Base-by-base conservation (phyloP, 2,113 vertebrate species). In the Marmota flaviventris region DNA sequence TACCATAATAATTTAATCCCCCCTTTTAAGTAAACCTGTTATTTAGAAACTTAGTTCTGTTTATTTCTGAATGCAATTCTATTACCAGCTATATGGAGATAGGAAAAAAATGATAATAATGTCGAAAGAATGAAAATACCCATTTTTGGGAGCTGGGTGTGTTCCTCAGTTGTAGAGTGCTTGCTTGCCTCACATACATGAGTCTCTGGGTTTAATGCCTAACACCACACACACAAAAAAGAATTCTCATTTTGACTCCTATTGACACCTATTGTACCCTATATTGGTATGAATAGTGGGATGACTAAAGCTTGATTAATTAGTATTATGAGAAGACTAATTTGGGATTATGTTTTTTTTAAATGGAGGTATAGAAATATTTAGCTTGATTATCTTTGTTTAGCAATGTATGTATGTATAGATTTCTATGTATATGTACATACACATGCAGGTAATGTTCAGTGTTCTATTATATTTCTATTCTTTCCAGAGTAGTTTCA, bases 1-100 rank as follows among this genome's bases (percentile, higher is more conserved):
- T 77, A 48, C 78, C 39, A 48, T 77, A 61, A 85, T 48, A 79
- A 92, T 77, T 92, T 69, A 73, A 34, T 82, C 61, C 12, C 5
- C 42, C 25, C 42, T 37, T 77, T 85, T 91, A 72, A 85, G 61
- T 27, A 67, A 88, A 81, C 18, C 6, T 34, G 9, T 85, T 87
- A 37, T 22, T 87, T 5, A 56, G 16, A 72, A 85, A n/a, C 58
- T 89, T 87, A 51, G 25, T 79, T 91, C 18, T 69, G 10, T 70
- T 84, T 11, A 32, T 76, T 85, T 67, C 70, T 82, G 18, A 85
- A 81, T 81, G 39, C 58, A 63, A 94, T 91, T 85, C 53, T 94
- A 86, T 51, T 51, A 13, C 75, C 93, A 73, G 48, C 4, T 81
- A 45, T 93, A 8, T n/a, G 72, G 39, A 65, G 27, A 37, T 70